A percentile compares a stretch with the other conserved stretches of the same genome.
Conservation (phyloP, 2,888 invertebrate genomes). For the Seira sanloemensis region DNA sequence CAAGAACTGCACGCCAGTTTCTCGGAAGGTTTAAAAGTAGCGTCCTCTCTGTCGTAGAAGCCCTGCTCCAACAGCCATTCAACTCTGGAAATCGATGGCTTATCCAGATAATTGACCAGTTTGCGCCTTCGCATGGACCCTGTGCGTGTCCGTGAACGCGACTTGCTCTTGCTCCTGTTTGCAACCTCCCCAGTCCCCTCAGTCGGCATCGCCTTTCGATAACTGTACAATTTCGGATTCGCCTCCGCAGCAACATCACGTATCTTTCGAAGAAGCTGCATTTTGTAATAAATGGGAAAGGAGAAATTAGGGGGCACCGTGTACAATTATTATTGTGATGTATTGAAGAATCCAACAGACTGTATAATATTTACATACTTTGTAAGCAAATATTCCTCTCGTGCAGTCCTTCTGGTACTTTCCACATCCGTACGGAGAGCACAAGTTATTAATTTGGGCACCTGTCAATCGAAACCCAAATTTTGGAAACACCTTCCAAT, state of each 20-base stretch:
- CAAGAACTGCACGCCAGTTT: no score
- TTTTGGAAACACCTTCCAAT: slow-evolving; percentile 52
- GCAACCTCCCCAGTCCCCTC: neutral
- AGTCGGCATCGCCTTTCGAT: slow-evolving; percentile 29
- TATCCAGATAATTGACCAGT: slow-evolving; percentile 1
- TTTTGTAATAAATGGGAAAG: no score
- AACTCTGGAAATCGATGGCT: slow-evolving; percentile 52
- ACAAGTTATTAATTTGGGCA: slow-evolving; percentile 31
- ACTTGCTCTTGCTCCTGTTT: slow-evolving; percentile 17
- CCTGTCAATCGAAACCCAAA: slow-evolving; percentile 47
- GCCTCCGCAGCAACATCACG: slow-evolving; percentile 10
- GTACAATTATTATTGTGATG: no score
- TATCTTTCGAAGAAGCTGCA: slow-evolving; percentile 18
- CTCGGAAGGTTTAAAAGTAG: no score
- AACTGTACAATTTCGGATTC: slow-evolving; percentile 44
- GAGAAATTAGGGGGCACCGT: no score
- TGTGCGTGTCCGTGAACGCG: no score
- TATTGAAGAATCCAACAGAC: no score
- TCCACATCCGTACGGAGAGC: slow-evolving; percentile 53
- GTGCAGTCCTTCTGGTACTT: slow-evolving; percentile 37
- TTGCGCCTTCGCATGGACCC: neutral
- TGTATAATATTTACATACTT: slow-evolving; percentile 43
- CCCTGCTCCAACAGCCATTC: slow-evolving; percentile 50
- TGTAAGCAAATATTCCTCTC: slow-evolving; percentile 42
- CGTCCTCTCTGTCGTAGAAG: slow-evolving; percentile 39